phyloP scores from a whole-genome alignment of 2,113 vertebrate genomes.

The Psephotus haematonotus region DNA sequence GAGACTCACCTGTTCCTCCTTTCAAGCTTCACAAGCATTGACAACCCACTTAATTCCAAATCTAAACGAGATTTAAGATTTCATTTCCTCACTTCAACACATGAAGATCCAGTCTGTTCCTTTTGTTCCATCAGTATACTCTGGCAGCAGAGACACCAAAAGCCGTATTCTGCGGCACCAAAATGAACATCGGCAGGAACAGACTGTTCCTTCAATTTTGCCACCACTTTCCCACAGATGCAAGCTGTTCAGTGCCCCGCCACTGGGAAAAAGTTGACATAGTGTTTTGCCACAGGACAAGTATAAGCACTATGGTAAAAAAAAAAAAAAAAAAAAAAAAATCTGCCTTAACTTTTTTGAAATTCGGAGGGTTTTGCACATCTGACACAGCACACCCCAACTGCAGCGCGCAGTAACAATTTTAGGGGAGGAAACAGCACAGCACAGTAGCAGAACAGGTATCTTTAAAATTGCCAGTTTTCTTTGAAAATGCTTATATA shows the following conservation, averaged over 20 bases:
- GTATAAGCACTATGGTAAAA: not conserved
- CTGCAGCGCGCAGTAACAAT: not conserved
- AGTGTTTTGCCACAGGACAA: not conserved
- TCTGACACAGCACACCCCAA: not conserved
- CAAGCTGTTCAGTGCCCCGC: slow-evolving; percentile 34
- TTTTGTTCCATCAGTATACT: not conserved
- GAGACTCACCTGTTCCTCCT: not conserved
- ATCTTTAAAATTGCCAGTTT: not conserved
- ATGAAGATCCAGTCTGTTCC: not conserved
- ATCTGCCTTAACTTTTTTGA: not conserved
- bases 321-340: not conserved
- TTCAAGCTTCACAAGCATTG: not conserved
- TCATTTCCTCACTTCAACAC: not conserved
- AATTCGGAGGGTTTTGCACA: not conserved
- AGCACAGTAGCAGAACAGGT: not conserved
- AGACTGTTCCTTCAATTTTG: slow-evolving; percentile 47
- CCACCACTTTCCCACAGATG: slow-evolving; percentile 9
- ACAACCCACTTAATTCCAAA: not conserved
- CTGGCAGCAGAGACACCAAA: not conserved
- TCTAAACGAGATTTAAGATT: not conserved
- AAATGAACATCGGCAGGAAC: slow-evolving; percentile 39
- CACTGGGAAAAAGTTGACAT: not conserved
- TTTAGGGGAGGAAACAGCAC: not conserved
- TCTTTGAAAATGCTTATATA: not conserved
- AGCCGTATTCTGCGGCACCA: not conserved